Evolutionary conservation across 2,113 vertebrate genomes (phyloP), one percentile per base, ranked within the genome.

Genomic region (Calidris pugnax): DNA sequence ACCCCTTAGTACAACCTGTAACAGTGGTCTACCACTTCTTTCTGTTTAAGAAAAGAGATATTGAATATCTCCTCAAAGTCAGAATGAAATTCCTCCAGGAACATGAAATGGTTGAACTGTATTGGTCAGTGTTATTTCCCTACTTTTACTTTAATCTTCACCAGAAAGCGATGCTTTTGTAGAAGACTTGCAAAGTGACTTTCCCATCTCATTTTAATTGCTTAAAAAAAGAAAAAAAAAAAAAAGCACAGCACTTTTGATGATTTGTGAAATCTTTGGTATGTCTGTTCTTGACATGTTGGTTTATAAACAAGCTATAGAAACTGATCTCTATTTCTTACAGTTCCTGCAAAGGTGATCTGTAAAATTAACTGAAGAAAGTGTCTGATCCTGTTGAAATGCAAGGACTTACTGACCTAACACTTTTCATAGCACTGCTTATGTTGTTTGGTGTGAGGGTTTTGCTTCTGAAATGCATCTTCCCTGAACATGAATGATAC

Each of bases 1-100:
- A 98, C 98, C 97, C 97, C 98, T 98, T 98, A 98, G 98, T 98
- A 98, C 98, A 98, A 98, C 98, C 97, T 97, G 98, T 98, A 97
- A 98, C 97, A 98, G 98, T 98, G 98, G 98, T 98, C 98, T 98
- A 98, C 98, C 98, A 97, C 97, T 98, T 98, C 97, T 98, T 98
- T 98, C 97, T 98, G 97, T 97, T 98, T 97, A 97, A 98, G 97
- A 97, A 97, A 95, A 97, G 98, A 97, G 97, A 94, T 97, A 96
- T 96, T 97, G 95, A 98, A 80, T 97, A 98, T 97, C 97, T 97
- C 97, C 95, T 98, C 97, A 94, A 97, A 98, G 95, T 98, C 97
- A 97, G 95, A 97, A 95, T 85, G 89, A 86, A 97, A 96, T 96
- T 97, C 98, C 95, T 98, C 97, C 93, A 98, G 96, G 93, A 98